Evolutionary conservation across 1,140 invertebrate genomes (phyloP).

Genomic region (Pemphigus obesinymphae): DNA sequence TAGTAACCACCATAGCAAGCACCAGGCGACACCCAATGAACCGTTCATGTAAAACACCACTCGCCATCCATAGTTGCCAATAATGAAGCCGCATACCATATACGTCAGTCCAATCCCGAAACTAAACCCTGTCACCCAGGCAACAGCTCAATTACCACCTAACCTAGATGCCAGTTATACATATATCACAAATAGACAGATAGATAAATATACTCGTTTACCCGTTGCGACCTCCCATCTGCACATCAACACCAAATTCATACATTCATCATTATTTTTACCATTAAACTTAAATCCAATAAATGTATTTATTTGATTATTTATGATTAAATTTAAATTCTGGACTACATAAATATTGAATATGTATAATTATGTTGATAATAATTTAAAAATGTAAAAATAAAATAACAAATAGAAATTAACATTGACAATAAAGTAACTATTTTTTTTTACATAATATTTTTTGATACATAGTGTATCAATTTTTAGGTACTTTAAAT

Average conservation of each 20-base stretch:
- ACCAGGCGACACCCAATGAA: conserved; percentile 62
- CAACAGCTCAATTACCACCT: conserved; percentile 44
- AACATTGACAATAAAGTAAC: background rate
- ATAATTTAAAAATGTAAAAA: background rate
- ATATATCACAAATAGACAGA: conserved; percentile 41
- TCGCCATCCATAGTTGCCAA: conserved; percentile 62
- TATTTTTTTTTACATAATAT: background rate
- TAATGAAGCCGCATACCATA: conserved; percentile 65
- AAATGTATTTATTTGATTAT: background rate
- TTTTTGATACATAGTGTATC: background rate
- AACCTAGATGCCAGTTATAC: conserved; percentile 40
- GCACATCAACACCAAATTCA: conserved; percentile 34
- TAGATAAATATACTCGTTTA: conserved; percentile 37
- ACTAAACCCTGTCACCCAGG: conserved; percentile 57
- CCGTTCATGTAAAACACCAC: conserved; percentile 68
- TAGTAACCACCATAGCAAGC: conserved; percentile 67
- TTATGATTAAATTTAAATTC: background rate
- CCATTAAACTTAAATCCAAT: background rate
- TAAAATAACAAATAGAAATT: background rate
- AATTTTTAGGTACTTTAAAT: background rate
- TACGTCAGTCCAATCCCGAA: conserved; percentile 69
- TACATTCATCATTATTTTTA: conserved; percentile 3
- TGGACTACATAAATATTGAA: background rate
- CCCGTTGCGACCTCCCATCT: conserved; percentile 38
- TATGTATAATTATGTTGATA: background rate